Percentiles rank a stretch among this genome's conserved stretches.
Evolutionary conservation across 2,113 vertebrate genomes (phyloP).

Genomic region (Anhinga rufa): DNA sequence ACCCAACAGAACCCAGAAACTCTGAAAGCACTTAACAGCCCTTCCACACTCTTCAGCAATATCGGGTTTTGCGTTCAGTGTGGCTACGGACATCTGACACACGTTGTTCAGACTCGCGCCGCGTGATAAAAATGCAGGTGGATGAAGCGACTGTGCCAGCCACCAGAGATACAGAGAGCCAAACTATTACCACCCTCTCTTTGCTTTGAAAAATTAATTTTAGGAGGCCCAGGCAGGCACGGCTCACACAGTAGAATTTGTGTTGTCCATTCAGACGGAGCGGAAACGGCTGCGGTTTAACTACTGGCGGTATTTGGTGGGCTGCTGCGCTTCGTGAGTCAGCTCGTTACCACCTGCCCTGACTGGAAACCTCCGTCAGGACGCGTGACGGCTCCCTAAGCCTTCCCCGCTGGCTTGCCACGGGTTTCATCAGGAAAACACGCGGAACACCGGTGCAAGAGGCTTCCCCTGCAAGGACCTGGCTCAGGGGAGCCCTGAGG

Average conservation of each 20-base stretch:
- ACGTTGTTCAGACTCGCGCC: fast-evolving
- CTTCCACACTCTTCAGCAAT: not conserved
- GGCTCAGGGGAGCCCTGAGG: not conserved
- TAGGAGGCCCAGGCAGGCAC: not conserved
- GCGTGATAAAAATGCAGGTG: fast-evolving
- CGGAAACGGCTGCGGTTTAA: fast-evolving
- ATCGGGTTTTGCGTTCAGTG: not conserved
- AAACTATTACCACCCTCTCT: fast-evolving
- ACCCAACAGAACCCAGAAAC: not conserved
- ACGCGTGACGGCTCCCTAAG: fast-evolving
- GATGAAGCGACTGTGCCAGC: fast-evolving
- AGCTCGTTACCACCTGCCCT: not conserved
- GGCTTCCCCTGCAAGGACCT: not conserved
- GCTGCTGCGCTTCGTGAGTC: fast-evolving
- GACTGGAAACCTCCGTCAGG: not conserved
- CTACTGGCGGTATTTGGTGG: fast-evolving
- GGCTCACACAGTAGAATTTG: fast-evolving
- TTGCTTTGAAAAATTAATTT: fast-evolving
- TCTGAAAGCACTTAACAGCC: not conserved
- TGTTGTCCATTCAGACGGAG: fast-evolving
- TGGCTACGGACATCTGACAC: fast-evolving
- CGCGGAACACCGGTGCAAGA: fast-evolving
- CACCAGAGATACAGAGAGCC: fast-evolving
- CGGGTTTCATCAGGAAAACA: fast-evolving
- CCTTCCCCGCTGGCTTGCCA: not conserved